Evolutionary conservation across 2,113 vertebrate genomes (phyloP), one percentile per base, ranked within the genome.

Genomic region (Oxyura jamaicensis): DNA sequence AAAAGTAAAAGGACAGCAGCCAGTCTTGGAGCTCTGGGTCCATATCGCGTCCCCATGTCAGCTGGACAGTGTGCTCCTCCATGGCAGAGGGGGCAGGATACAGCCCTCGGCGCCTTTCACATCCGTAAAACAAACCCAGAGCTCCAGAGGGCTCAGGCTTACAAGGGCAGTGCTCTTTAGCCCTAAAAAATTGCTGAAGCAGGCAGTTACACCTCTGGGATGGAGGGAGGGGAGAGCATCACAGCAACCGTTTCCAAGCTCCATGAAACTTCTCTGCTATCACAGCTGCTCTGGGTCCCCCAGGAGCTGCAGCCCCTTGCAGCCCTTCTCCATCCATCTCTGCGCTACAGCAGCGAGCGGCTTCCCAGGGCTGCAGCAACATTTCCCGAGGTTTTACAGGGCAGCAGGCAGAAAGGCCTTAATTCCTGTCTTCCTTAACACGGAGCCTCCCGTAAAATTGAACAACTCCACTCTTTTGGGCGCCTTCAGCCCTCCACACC

Each of bases 51-150:
- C 35, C 62, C 33, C 42, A 29, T 1, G 2, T 4, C 26, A 41
- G 13, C 0, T n/a, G 58, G 75, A 19, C 0, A 1, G 9, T 5
- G 2, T 1, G 3, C 6, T 62, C 12, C 63, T n/a, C 52, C 28
- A 2, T 0, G 0, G 36, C 42, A 86, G 41, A 56, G 50, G 39
- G 2, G 50, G 46, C 62, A 83, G 46, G 23, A 25, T 8, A 36
- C 0, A 0, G 53, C 46, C 86, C 75, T 4, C 19, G 9, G 3
- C 39, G 68, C 31, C 92, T 18, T 28, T 36, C 39, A 2, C 0
- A 1, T 2, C 75, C 8, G 0, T 29, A 62, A 62, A 91, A 8
- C 80, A 76, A 92, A 74, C 6, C 26, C 31, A 6, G 20, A 31
- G 12, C 58, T 85, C 67, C 41, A 29, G 28, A 91, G 56, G 88